These are phyloP conservation scores for Erpobdella octoculata DNA, from an alignment of 2,888 invertebrate species.

Conservation along the genomic window DNA sequence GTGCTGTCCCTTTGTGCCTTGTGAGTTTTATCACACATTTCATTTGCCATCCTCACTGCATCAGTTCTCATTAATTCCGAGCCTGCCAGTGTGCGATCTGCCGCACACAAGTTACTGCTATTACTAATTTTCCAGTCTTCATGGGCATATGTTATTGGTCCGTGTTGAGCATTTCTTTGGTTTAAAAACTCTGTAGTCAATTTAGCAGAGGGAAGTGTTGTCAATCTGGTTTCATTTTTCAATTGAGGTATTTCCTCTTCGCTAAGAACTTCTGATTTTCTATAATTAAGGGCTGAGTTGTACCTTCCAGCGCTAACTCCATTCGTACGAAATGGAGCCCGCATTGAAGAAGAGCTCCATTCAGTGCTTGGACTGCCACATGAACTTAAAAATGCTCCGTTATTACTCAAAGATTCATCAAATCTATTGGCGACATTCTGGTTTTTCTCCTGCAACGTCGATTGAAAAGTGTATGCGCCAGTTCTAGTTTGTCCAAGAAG, in stretches of 20 bases:
- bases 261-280: not conserved
- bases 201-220: not conserved
- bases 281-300: constrained; percentile 2
- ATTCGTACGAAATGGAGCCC: not conserved
- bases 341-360: not conserved
- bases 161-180: constrained; percentile 10
- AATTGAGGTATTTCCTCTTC: constrained; percentile 1
- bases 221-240: not conserved
- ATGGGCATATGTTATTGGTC: not conserved
- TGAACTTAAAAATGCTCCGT: not conserved
- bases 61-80: constrained; percentile 28
- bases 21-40: constrained; percentile 26
- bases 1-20: constrained; percentile 26
- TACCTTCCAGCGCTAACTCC: not conserved
- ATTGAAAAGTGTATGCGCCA: not conserved
- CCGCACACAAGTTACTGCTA: constrained; percentile 15
- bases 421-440: not conserved
- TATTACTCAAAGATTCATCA: not conserved
- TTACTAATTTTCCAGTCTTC: constrained; percentile 28
- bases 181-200: constrained; percentile 2
- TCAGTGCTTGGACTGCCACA: not conserved
- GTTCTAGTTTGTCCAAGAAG: constrained; percentile 13
- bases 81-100: constrained; percentile 20
- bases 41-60: constrained; percentile 17
- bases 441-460: not conserved